Percentiles rank a stretch among this genome's conserved stretches.
Conservation (phyloP, 2,888 invertebrate genomes). For the Arge pagana region DNA sequence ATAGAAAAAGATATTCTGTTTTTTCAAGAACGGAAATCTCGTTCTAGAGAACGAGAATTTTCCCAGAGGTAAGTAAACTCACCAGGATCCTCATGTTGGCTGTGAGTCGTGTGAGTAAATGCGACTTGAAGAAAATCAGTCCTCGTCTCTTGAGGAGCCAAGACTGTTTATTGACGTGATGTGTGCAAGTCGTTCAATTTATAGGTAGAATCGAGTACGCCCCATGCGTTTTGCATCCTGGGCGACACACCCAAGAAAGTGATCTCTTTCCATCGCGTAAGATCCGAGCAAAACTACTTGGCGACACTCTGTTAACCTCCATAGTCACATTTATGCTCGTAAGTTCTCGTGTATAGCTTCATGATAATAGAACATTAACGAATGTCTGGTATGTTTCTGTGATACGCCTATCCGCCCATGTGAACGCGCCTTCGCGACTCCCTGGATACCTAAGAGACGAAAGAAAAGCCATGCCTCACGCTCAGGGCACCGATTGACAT, state of each 20-base stretch:
- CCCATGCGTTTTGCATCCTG: slow-evolving; percentile 29
- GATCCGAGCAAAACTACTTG: slow-evolving; percentile 24
- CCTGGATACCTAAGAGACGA: background rate
- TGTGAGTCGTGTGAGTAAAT: too few species aligned
- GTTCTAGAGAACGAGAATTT: too few species aligned
- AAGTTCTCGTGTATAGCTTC: too few species aligned
- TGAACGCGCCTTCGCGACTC: background rate
- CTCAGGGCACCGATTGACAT: slow-evolving; percentile 19
- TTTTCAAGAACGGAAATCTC: too few species aligned
- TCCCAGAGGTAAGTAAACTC: too few species aligned
- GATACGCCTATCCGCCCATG: slow-evolving; percentile 19
- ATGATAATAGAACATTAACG: too few species aligned
- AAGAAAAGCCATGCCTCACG: background rate
- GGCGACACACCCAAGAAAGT: slow-evolving; percentile 53
- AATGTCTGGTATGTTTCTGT: slow-evolving; percentile 13
- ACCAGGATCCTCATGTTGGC: slow-evolving; percentile 12
- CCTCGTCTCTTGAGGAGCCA: slow-evolving; percentile 26
- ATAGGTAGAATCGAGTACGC: slow-evolving; percentile 34
- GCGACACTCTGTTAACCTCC: slow-evolving; percentile 37
- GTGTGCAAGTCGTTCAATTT: slow-evolving; percentile 46
- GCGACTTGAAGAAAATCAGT: too few species aligned
- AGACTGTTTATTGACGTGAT: slow-evolving; percentile 41
- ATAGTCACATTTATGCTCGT: slow-evolving; percentile 50
- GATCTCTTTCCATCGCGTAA: slow-evolving; percentile 44
- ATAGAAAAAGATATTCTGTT: too few species aligned